Percentiles rank a stretch among this genome's conserved stretches.
Evolutionary conservation across 2,113 vertebrate genomes (phyloP).

Genomic region (Triplophysa rosa): DNA sequence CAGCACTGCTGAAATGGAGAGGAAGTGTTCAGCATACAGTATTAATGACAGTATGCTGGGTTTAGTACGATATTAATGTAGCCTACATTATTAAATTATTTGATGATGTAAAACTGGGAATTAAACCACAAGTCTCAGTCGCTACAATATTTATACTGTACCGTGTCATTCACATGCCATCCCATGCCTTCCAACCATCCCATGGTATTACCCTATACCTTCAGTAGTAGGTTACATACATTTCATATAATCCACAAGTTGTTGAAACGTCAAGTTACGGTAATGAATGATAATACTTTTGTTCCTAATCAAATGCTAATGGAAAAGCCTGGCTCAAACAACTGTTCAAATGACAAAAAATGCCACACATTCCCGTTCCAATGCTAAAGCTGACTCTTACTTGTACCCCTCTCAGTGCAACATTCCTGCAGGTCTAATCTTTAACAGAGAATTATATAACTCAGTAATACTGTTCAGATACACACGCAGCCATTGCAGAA

Average conservation of each 20-base stretch:
- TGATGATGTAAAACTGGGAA: background rate
- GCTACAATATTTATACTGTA: background rate
- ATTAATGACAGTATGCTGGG: background rate
- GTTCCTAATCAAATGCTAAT: no score
- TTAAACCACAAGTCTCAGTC: background rate
- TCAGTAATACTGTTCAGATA: background rate
- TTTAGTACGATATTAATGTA: background rate
- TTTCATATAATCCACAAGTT: background rate
- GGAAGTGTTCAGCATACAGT: background rate
- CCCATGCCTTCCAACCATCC: background rate
- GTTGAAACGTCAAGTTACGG: background rate
- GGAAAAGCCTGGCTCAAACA: slow-evolving; percentile 18
- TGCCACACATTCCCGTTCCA: slow-evolving; percentile 16
- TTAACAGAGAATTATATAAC: slow-evolving; percentile 18
- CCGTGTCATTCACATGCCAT: no score
- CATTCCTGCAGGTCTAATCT: slow-evolving; percentile 27
- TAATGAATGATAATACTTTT: background rate
- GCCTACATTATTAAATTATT: no score
- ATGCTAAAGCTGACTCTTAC: background rate
- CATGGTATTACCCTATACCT: background rate
- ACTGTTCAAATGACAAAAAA: slow-evolving; percentile 37
- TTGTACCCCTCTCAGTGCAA: background rate
- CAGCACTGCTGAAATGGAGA: background rate
- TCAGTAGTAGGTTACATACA: no score
- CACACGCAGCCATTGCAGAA: background rate